These are phyloP conservation scores for Drosophila incognita DNA, from an alignment of 2,888 invertebrate genomes.

Conservation along the genomic window DNA sequence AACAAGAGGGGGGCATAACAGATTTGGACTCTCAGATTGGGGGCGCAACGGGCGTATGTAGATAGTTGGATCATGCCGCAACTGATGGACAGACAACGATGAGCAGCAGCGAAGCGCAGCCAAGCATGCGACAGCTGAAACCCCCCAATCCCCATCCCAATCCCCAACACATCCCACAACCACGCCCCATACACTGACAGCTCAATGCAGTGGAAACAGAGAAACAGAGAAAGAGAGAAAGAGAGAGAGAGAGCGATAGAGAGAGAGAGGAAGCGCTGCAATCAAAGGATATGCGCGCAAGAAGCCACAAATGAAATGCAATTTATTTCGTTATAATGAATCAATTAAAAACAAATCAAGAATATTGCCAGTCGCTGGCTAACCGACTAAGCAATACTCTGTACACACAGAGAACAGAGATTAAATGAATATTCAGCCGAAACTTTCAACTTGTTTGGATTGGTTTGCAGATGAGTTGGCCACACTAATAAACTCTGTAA, in stretches of 20 bases:
- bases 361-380: not conserved
- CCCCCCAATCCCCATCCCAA: not conserved
- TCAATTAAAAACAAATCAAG: constrained; percentile 44
- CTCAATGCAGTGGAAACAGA: constrained; percentile 56
- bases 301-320: constrained; percentile 38
- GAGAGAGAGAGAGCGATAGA: not conserved
- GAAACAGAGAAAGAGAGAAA: constrained; percentile 4
- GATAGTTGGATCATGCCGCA: constrained; percentile 41
- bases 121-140: constrained; percentile 64
- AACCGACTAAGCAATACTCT: not conserved
- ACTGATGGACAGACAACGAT: constrained; percentile 50
- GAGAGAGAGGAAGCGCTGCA: constrained; percentile 13
- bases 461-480: too few species aligned
- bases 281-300: constrained; percentile 59
- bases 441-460: not conserved
- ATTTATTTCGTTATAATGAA: constrained; percentile 54
- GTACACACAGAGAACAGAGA: not conserved
- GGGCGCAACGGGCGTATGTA: constrained; percentile 6
- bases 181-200: constrained; percentile 41
- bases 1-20: not conserved
- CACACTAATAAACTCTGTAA: too few species aligned
- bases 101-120: constrained; percentile 66
- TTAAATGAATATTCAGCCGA: not conserved
- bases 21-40: constrained; percentile 29
- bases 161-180: not conserved